These are phyloP conservation scores for Spodoptera littoralis DNA, from an alignment of 2,888 invertebrate genomes.

Conservation along the genomic window DNA sequence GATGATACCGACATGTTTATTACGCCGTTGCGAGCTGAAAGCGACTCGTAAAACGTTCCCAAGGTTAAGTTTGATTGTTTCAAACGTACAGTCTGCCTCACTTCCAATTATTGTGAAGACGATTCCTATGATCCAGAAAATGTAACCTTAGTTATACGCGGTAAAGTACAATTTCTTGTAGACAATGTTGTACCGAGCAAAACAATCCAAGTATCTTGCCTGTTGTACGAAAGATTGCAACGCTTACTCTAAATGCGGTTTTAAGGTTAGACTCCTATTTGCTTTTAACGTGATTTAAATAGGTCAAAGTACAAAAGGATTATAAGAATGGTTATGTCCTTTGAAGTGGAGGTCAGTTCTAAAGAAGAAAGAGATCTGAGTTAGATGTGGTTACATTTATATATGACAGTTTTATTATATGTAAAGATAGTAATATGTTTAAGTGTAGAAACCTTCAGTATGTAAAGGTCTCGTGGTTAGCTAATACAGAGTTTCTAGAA, in stretches of 20 bases:
- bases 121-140: conserved; percentile 28
- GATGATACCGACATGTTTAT: conserved; percentile 80
- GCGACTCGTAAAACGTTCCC: conserved; percentile 77
- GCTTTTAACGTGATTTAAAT: conserved; percentile 78
- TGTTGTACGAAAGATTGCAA: conserved; percentile 61
- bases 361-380: conserved; percentile 20
- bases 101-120: conserved; percentile 57
- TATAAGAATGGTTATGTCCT: conserved; percentile 62
- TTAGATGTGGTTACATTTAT: not conserved
- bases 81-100: conserved; percentile 58
- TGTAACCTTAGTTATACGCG: conserved; percentile 23
- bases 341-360: conserved; percentile 54
- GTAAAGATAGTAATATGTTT: not conserved
- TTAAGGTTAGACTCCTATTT: conserved; percentile 77
- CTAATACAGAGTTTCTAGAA: conserved; percentile 3
- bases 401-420: no score
- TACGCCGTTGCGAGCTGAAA: conserved; percentile 69
- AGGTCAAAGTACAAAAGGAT: conserved; percentile 77
- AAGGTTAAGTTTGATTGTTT: conserved; percentile 85
- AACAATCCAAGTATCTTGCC: conserved; percentile 50
- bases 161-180: conserved; percentile 38
- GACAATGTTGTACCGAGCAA: conserved; percentile 23
- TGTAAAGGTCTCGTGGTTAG: not conserved
- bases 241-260: conserved; percentile 73
- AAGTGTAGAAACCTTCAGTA: not conserved